Base-by-base conservation (phyloP, 2,888 invertebrate genomes). In the Heliconius ethilla region DNA sequence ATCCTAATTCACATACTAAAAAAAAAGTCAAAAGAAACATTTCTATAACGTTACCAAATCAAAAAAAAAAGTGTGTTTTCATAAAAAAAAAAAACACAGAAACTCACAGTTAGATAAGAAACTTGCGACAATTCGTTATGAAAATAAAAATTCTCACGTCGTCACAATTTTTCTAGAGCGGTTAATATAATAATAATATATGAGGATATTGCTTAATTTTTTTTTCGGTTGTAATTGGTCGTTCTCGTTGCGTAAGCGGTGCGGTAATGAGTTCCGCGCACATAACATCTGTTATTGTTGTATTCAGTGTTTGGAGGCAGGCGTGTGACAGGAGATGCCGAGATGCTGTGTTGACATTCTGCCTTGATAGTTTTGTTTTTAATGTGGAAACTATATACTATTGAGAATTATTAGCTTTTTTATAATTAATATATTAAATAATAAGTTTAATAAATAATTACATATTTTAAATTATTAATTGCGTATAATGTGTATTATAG, bases 161-260 rank as follows among this genome's bases (percentile, higher is more conserved):
- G 33, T 11, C 63, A 10, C 3, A 22, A 72, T 11, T 59, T 27
- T 59, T 72, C 7, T 72, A 59, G 72, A 59, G 59, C 59, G 59
- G 72, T 59, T 70, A 63, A 74, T 74, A 27, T 63, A 74, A 74
- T 55, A 51, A 70, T 72, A 72, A 29, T 55, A 63, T 22, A 22
- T 11, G 74, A 79, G 79, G 79, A 79, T 79, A 75, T 79, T 78
- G 77, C 78, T 75, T 79, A 79, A 79, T 72, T 77, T 78, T 75
- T 76, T 78, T 75, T 63, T 65, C 62, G 70, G 59, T 40, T 67
- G 72, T 80, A 77, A 72, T 62, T 51, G 62, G 13, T 40, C 22
- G 40, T 74, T 77, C 55, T 67, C 29, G 65, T 75, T 77, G 33
- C 62, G 62, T 75, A 78, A 80, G 45, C n/a, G 22, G 18, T 72